Evolutionary conservation across 2,888 invertebrate genomes (phyloP).

Genomic region (Ichneumoninae sp.): DNA sequence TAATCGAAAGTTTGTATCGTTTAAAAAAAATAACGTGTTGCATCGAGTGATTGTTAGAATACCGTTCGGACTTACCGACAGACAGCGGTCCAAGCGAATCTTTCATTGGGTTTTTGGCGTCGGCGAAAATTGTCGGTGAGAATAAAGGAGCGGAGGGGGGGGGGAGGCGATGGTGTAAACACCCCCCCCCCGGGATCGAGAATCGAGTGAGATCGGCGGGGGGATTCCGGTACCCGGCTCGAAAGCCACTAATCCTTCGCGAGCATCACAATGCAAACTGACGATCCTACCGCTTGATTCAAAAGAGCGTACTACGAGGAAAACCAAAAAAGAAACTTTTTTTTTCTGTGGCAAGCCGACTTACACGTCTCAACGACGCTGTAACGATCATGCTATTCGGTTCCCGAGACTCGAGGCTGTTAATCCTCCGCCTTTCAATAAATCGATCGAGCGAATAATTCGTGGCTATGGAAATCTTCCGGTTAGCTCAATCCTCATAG

Average conservation of each 20-base stretch:
- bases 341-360: slow-evolving; percentile 74
- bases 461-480: slow-evolving; percentile 12
- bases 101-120: slow-evolving; percentile 21
- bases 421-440: slow-evolving; percentile 74
- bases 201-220: slow-evolving; percentile 53
- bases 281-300: slow-evolving; percentile 76
- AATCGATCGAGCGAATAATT: slow-evolving; percentile 74
- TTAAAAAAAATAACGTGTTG: too few relatives aligned
- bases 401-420: slow-evolving; percentile 65
- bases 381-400: slow-evolving; percentile 75
- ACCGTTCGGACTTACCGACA: background rate
- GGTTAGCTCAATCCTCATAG: background rate
- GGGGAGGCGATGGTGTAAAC: slow-evolving; percentile 54
- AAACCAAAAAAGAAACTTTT: slow-evolving; percentile 70
- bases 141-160: slow-evolving; percentile 6
- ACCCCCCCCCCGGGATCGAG: slow-evolving; percentile 46
- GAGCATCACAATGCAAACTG: slow-evolving; percentile 59
- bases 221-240: slow-evolving; percentile 72
- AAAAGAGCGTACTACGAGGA: slow-evolving; percentile 61
- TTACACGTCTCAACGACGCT: slow-evolving; percentile 77
- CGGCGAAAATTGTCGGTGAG: slow-evolving; percentile 20
- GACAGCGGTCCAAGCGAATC: slow-evolving; percentile 6
- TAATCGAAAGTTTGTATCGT: background rate
- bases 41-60: background rate
- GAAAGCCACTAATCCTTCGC: slow-evolving; percentile 76